Conservation (phyloP, 1,140 invertebrate species). For the Drosophila virilis region DNA sequence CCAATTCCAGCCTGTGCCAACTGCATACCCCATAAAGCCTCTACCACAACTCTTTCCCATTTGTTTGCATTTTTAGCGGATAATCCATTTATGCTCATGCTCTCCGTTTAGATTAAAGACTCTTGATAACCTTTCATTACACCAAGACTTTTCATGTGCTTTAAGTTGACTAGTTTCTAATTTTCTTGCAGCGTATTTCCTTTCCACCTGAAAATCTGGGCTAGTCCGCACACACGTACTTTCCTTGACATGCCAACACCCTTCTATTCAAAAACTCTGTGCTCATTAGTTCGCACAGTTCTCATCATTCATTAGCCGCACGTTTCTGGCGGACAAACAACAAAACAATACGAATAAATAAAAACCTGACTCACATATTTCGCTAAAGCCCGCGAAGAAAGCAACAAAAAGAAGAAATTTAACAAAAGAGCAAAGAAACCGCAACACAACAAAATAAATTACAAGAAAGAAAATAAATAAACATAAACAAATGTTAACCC, state of each 20-base stretch:
- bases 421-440: not conserved
- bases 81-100: no score
- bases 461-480: not conserved
- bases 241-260: not conserved
- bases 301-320: slow-evolving; percentile 45
- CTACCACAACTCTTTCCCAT: no score
- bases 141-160: not conserved
- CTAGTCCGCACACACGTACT: slow-evolving; percentile 23
- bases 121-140: no score
- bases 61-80: no score
- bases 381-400: slow-evolving; percentile 15
- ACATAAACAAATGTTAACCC: slow-evolving; percentile 30
- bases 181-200: not conserved
- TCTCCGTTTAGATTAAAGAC: not conserved
- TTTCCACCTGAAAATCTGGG: slow-evolving; percentile 3
- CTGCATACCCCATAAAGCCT: no score
- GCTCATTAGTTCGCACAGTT: slow-evolving; percentile 22
- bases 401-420: slow-evolving; percentile 2
- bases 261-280: slow-evolving; percentile 4
- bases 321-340: slow-evolving; percentile 24
- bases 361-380: slow-evolving; percentile 30
- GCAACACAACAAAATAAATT: slow-evolving; percentile 8
- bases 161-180: not conserved
- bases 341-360: not conserved
- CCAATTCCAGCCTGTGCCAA: no score